phyloP scores from a whole-genome alignment of 2,113 vertebrate genomes.

The Crypturellus undulatus region DNA sequence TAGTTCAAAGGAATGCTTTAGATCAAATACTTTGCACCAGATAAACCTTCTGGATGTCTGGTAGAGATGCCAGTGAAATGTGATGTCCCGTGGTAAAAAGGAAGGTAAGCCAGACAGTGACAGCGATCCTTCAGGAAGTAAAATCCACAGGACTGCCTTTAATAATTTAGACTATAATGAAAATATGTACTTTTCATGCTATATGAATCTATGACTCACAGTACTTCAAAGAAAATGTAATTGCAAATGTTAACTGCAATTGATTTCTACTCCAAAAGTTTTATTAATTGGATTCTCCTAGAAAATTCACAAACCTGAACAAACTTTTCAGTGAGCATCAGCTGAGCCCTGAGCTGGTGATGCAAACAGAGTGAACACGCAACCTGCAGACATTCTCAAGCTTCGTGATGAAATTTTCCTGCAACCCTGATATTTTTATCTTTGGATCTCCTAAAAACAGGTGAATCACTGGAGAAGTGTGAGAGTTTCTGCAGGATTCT shows the following conservation, averaged over 20 bases:
- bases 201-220: background rate
- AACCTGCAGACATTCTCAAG: background rate
- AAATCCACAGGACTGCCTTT: background rate
- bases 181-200: background rate
- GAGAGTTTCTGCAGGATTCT: background rate
- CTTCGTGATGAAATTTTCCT: background rate
- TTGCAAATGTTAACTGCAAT: background rate
- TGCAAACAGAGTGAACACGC: background rate
- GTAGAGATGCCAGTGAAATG: background rate
- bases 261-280: background rate
- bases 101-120: background rate
- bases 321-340: background rate
- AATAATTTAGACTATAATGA: background rate
- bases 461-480: background rate
- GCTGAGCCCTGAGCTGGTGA: background rate
- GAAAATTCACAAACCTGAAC: background rate
- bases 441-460: background rate
- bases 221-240: background rate
- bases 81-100: background rate
- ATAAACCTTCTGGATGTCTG: background rate
- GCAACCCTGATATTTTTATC: background rate
- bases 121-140: background rate
- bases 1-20: background rate
- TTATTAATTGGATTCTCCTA: background rate
- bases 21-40: background rate